Evolutionary conservation across 2,797 vertebrate species (phyloP), one percentile per base, ranked within the genome.

Genomic region (Notolabrus celidotus): DNA sequence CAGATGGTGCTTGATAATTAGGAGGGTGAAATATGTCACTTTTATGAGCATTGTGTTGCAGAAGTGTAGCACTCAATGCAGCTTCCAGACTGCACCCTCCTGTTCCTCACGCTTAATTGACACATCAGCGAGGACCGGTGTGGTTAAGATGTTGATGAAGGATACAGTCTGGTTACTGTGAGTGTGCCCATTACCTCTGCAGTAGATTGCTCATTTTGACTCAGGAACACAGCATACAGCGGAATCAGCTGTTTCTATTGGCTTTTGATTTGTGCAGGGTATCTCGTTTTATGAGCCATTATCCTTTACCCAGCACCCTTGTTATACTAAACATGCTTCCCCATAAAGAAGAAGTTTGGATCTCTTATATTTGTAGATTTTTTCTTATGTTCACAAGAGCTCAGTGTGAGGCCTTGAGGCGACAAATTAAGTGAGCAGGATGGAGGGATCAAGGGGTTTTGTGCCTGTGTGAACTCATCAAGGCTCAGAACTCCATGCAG

Each of bases 1-100:
- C 85, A 89, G 86, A 89, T 89, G 86, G 85, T 50, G 60, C 62
- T 46, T 76, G 81, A 86, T 91, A 89, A 89, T 91, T 88, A 86
- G 74, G 49, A 71, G 71, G 66, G 62, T 71, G 60, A 69, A 80
- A 84, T 83, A 76, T 87, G 84, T 88, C 86, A 86, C 45, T 79
- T 87, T 86, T 74, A 84, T 64, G 52, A 82, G 65, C 23, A 41
- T 75, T 80, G 71, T 67, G 10, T 86, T 68, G 69, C 12, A 41
- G 60, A 51, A 43, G 46, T 38, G 39, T 39, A 67, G 53, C 47
- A 53, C 63, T 47, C 25, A 27, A 17, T 31, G 22, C 42, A 58
- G 62, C 67, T 80, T 69, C 54, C 71, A 80, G 67, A 47, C 68
- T 66, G 77, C 54, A 25, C 49, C 27, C 16, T 71, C 45, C 64